Conservation (phyloP, 2,888 invertebrate species). For the Erannis defoliaria region DNA sequence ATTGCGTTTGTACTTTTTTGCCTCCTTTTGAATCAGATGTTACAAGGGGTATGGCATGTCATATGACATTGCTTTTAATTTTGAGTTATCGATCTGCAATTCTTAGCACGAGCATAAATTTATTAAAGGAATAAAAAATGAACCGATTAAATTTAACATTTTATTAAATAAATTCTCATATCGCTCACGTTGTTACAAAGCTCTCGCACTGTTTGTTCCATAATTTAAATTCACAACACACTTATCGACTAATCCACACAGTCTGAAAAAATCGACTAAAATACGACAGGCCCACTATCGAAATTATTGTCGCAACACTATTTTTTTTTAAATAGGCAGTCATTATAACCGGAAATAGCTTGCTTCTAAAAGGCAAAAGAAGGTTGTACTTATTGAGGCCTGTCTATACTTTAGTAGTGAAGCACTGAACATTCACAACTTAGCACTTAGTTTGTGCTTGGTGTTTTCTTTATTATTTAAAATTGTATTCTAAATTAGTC, state of each 20-base stretch:
- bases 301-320: constrained; percentile 38
- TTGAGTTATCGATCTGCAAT: no score
- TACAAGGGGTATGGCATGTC: no score
- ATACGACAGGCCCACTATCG: constrained; percentile 46
- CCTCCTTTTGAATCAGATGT: no score
- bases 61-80: no score
- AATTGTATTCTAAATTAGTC: constrained; percentile 76
- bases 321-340: constrained; percentile 26
- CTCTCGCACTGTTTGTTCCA: constrained; percentile 82
- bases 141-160: constrained; percentile 74
- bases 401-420: constrained; percentile 67
- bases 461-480: constrained; percentile 45
- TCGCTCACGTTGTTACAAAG: constrained; percentile 76
- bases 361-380: constrained; percentile 16
- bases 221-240: constrained; percentile 82
- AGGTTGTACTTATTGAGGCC: constrained; percentile 39
- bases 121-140: constrained; percentile 27
- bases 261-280: constrained; percentile 61
- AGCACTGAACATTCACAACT: constrained; percentile 49
- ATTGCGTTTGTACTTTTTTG: no score
- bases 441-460: constrained; percentile 52
- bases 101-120: no score
- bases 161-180: constrained; percentile 82
- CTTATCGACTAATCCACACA: constrained; percentile 70
- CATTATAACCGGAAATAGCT: constrained; percentile 9